phyloP scores from a whole-genome alignment of 2,113 vertebrate species.

The Limanda limanda region DNA sequence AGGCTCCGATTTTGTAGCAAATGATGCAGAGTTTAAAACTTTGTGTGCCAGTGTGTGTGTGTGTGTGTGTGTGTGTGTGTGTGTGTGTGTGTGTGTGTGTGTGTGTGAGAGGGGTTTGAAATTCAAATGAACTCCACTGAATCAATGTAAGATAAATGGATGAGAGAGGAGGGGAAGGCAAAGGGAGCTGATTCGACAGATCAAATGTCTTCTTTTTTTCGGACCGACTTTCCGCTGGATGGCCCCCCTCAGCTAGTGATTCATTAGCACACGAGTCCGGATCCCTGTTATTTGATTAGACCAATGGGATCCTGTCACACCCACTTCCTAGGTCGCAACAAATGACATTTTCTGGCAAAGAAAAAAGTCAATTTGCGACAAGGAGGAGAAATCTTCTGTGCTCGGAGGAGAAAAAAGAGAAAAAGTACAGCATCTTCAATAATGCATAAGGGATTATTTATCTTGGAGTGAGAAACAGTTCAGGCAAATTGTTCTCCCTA shows the following conservation, averaged over 20 bases:
- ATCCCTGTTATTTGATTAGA: conserved; percentile 76
- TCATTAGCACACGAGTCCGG: conserved; percentile 78
- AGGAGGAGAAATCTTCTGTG: not conserved
- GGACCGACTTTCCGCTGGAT: conserved; percentile 39
- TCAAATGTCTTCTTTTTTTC: conserved; percentile 67
- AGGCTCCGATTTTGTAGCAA: conserved; percentile 3
- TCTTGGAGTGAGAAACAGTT: conserved; percentile 68
- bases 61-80: not conserved
- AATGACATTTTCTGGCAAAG: conserved; percentile 39
- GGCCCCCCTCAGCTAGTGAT: conserved; percentile 75
- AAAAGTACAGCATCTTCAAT: conserved; percentile 46
- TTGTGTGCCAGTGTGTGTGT: not conserved
- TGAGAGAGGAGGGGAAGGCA: conserved; percentile 40
- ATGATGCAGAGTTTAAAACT: conserved; percentile 10
- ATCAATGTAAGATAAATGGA: conserved; percentile 69
- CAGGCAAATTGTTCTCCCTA: conserved; percentile 73
- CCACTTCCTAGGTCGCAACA: conserved; percentile 57
- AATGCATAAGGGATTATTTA: conserved; percentile 75
- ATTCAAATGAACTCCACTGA: conserved; percentile 64
- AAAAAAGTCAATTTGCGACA: conserved; percentile 4
- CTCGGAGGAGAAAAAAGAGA: not conserved
- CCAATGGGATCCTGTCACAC: conserved; percentile 65
- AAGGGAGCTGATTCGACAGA: conserved; percentile 73
- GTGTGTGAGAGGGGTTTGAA: not conserved
- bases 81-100: not conserved